Evolutionary conservation across 2,113 vertebrate species (phyloP), one percentile per base, ranked within the genome.

Genomic region (Protobothrops flavoviridis): DNA sequence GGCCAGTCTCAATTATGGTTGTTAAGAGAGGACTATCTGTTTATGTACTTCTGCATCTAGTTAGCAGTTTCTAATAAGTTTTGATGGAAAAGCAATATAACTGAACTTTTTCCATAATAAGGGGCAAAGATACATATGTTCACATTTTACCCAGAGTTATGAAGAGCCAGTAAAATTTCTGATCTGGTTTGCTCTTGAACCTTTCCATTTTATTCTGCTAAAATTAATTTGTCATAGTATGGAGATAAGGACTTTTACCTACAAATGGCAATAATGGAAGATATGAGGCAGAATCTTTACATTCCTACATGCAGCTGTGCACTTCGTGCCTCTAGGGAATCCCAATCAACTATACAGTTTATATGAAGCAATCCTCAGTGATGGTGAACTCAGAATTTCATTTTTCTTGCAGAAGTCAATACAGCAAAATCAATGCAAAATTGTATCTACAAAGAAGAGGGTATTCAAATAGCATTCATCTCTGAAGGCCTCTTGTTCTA

Each of bases 341-440:
- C 33, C 92, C 50, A 92, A 29, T 23, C 33, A 17, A 74, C 13
- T 45, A 55, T 33, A 55, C 59, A 45, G 87, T 85, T 93, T 85
- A 48, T 55, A 94, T 90, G 39, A 92, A 86, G 26, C 1, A 21
- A 74, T 56, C 74, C 57, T 43, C 56, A 85, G 29, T 93, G 85
- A 88, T 91, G 88, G 55, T 1, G 91, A 88, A 53, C 61, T 43
- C 39, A 89, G 81, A 57, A 94, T 74, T 33, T 94, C 92, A 50
- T 61, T 93, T 74, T 89, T 94, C 59, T 26, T 91, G 26, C 11
- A 56, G 48, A 87, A 52, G 43, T 91, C 90, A 93, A 94, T 52
- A 21, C 86, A 89, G 10, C 55, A 55, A 89, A 88, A 90, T 88
- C 85, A 93, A 59, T 90, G 69, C 87, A 85, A 86, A 21, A 87